Conservation (phyloP, 2,888 invertebrate genomes). For the Trichopoda pennipes region DNA sequence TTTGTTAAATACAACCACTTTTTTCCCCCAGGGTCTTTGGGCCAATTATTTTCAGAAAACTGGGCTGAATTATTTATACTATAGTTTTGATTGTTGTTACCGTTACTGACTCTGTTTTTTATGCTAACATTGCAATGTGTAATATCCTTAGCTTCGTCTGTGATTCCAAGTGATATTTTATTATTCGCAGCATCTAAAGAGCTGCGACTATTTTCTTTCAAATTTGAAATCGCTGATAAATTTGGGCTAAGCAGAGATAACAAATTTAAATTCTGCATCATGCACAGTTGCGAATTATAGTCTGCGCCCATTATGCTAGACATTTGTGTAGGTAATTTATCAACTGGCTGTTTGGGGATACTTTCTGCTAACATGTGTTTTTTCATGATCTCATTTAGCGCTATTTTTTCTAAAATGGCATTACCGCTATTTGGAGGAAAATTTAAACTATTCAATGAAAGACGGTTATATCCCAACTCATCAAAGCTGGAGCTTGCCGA, state of each 20-base stretch:
- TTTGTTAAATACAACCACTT: conserved; percentile 34
- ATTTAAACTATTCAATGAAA: conserved; percentile 73
- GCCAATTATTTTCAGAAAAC: conserved; percentile 78
- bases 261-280: conserved; percentile 83
- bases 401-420: conserved; percentile 76
- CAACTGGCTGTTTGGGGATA: conserved; percentile 75
- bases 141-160: conserved; percentile 57
- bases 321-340: conserved; percentile 82
- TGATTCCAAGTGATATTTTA: conserved; percentile 26
- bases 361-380: conserved; percentile 71
- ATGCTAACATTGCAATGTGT: conserved; percentile 17
- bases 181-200: conserved; percentile 47
- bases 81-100: conserved; percentile 58
- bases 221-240: conserved; percentile 71
- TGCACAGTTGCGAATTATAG: conserved; percentile 82
- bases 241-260: conserved; percentile 83
- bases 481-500: conserved; percentile 73
- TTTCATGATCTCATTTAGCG: conserved; percentile 74
- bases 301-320: conserved; percentile 81
- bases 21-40: conserved; percentile 74
- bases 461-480: conserved; percentile 74
- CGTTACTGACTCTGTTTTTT: neutral
- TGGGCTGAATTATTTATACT: conserved; percentile 69
- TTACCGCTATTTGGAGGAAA: conserved; percentile 74
- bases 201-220: conserved; percentile 55